These are phyloP conservation scores for Oncopodura yosiiana DNA, from an alignment of 1,140 invertebrate genomes.

Conservation along the genomic window DNA sequence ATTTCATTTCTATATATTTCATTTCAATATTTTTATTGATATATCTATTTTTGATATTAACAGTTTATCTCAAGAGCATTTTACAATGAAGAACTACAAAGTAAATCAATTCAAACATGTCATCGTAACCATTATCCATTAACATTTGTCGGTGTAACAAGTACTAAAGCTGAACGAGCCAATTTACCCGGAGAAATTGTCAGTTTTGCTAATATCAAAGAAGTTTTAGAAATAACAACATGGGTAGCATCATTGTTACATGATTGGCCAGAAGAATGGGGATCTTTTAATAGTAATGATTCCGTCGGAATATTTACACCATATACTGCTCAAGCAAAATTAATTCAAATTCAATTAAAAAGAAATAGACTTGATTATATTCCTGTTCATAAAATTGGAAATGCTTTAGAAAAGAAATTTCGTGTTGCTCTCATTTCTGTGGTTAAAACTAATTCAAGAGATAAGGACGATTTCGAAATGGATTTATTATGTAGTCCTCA, in stretches of 20 bases:
- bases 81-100: constrained; percentile 14
- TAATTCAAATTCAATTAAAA: constrained; percentile 66
- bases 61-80: constrained; percentile 22
- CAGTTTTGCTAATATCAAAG: constrained; percentile 12
- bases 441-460: constrained; percentile 61
- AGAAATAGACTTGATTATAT: constrained; percentile 62
- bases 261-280: constrained; percentile 46
- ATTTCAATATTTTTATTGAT: background rate
- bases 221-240: constrained; percentile 44
- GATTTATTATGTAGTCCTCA: constrained; percentile 77
- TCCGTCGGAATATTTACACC: constrained; percentile 50
- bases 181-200: constrained; percentile 33
- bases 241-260: constrained; percentile 43
- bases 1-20: too few species aligned
- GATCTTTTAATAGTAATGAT: constrained; percentile 39
- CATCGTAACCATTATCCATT: constrained; percentile 39
- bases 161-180: constrained; percentile 63
- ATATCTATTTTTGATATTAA: constrained; percentile 3
- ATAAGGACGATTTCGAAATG: constrained; percentile 50
- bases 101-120: constrained; percentile 19
- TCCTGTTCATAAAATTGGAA: constrained; percentile 72
- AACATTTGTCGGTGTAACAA: constrained; percentile 65
- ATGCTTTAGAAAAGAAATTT: constrained; percentile 74
- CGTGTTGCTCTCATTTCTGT: constrained; percentile 75
- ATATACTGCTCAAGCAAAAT: constrained; percentile 67